phyloP scores from a whole-genome alignment of 2,888 invertebrate genomes.

The Tineola bisselliella region DNA sequence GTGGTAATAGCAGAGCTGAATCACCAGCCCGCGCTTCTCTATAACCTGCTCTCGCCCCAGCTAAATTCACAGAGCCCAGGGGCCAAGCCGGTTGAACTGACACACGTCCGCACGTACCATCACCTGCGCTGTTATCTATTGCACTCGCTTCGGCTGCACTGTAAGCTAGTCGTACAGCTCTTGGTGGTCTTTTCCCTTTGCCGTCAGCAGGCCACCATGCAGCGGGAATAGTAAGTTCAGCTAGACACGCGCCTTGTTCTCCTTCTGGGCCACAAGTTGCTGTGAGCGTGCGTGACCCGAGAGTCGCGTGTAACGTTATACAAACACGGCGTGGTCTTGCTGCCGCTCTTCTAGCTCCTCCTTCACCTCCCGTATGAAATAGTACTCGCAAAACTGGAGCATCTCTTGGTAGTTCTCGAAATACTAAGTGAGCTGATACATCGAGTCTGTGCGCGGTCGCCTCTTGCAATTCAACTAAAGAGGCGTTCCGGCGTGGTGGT shows the following conservation, averaged over 20 bases:
- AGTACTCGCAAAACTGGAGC: slow-evolving; percentile 91
- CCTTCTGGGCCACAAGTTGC: slow-evolving; percentile 94
- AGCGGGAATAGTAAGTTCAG: slow-evolving; percentile 86
- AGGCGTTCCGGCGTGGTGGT: slow-evolving; percentile 67
- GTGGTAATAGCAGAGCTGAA: slow-evolving; percentile 85
- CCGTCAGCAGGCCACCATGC: slow-evolving; percentile 88
- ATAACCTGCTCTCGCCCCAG: slow-evolving; percentile 81
- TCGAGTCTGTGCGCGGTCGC: slow-evolving; percentile 81
- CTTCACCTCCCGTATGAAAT: slow-evolving; percentile 90
- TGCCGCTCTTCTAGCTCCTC: slow-evolving; percentile 78
- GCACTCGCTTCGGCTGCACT: slow-evolving; percentile 86
- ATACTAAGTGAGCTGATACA: slow-evolving; percentile 94
- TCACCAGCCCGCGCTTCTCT: slow-evolving; percentile 86
- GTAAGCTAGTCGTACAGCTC: slow-evolving; percentile 83
- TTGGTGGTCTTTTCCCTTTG: slow-evolving; percentile 72
- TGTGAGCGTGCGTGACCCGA: slow-evolving; percentile 72
- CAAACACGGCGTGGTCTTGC: slow-evolving; percentile 79
- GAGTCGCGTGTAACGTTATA: slow-evolving; percentile 80
- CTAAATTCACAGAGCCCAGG: slow-evolving; percentile 74
- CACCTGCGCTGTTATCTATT: slow-evolving; percentile 69
- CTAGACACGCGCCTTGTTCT: slow-evolving; percentile 91
- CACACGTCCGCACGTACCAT: slow-evolving; percentile 77
- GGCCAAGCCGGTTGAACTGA: slow-evolving; percentile 74
- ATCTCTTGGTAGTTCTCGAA: slow-evolving; percentile 84
- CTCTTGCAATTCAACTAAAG: slow-evolving; percentile 68